Evolutionary conservation across 2,797 vertebrate genomes (phyloP), one percentile per base, ranked within the genome.

Genomic region (Aldrovandia affinis): DNA sequence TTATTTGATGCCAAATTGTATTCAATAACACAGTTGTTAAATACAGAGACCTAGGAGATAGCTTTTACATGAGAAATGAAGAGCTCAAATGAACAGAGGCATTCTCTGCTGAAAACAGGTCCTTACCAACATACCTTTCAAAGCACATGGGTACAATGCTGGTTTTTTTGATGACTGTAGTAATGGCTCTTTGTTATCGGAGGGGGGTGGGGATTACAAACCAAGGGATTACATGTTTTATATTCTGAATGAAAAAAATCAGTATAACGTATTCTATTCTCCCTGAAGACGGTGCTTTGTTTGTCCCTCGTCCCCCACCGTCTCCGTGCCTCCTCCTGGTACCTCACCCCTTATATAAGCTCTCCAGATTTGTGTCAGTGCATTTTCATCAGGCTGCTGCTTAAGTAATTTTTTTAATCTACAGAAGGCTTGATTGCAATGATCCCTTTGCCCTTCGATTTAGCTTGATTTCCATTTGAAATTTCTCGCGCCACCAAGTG

Each of bases 1-100:
- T 92, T 93, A 90, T 84, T 65, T 80, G 78, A 83, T 95, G 93
- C 93, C 93, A 94, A 93, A 89, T 94, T 93, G 90, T 91, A 93
- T 94, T 93, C 94, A 93, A 94, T 90, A 93, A 93, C 90, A 89
- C 90, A 87, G 88, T 85, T 73, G 81, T 93, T 91, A 90, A 93
- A 93, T 88, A 88, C 86, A 86, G 86, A 87, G 89, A 91, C 90
- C 83, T 86, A 86, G 86, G 89, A 87, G 83, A 68, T 59, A 85
- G 84, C 59, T 87, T n/a, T 85, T 81, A 85, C 78, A 84, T 81
- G 88, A 81, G 81, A 88, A 89, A 88, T 5, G 30, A 65, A 50
- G 80, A 63, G 30, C 65, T 84, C 47, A 59, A 63, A 59, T 15
- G 44, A 78, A 61, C 50, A 33, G n/a, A 79, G n/a, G 47, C 18